Evolutionary conservation across 2,797 vertebrate genomes (phyloP), one percentile per base, ranked within the genome.

Genomic region (Arctocebus calabarensis): DNA sequence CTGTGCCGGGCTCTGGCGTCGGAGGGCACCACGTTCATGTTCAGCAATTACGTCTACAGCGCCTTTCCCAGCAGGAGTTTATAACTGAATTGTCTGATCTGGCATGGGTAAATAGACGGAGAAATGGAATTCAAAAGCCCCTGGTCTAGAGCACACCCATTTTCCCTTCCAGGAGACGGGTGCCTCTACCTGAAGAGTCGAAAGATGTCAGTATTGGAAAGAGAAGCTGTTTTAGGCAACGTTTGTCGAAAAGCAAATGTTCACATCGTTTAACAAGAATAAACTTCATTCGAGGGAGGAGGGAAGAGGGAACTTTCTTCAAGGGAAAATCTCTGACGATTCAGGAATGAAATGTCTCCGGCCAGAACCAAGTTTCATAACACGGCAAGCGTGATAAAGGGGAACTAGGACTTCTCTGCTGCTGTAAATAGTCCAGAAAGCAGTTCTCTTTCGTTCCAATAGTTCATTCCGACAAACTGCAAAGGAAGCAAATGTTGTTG

Each of bases 401-500:
- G 62, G 43, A 20, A 45, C 43, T 27, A 22, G 27, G 55, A 62
- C 32, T 70, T 7, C 27, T 17, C 20, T 84, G 25, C 90, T 97
- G 27, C 27, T 96, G 92, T 88, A 75, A 57, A 4, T 94, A 77
- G 87, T 70, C 92, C 89, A 81, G 89, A 97, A 81, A 93, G 7
- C 89, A 70, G 27, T 68, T 94, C 48, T 52, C 48, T 78, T 98
- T 97, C 40, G 85, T 45, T n/a, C 23, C 32, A 95, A 81, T 89
- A 95, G 37, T 92, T 94, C 90, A 94, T n/a, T 29, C 84, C 94
- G 92, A 66, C 4, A 0, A 73, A 84, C 59, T 22, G 85, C 91
- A 97, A 97, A 97, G 88, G 79, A 95, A 97, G 71, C 10, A 96
- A 96, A 97, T 96, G 87, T 96, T 90, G 97, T 96, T 94, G 94